Evolutionary conservation across 1,140 invertebrate species (phyloP).

Genomic region (Dendrolimus punctatus): DNA sequence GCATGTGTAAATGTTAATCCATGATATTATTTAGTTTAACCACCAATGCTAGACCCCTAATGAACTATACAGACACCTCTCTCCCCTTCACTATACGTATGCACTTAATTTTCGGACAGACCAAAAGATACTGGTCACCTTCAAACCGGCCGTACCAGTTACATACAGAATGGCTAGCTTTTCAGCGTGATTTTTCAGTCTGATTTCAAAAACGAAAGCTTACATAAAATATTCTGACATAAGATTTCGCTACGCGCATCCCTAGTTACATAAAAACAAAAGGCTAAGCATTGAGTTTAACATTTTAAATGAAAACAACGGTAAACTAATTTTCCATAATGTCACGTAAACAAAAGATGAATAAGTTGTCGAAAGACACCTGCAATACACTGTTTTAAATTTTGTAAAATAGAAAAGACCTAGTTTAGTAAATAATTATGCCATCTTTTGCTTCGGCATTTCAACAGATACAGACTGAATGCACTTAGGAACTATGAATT

Average conservation of each 20-base stretch:
- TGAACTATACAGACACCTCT: slow-evolving; percentile 14
- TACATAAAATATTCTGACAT: slow-evolving; percentile 14
- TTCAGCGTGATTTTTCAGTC: slow-evolving; percentile 26
- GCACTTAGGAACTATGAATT: too few relatives aligned
- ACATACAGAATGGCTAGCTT: slow-evolving; percentile 20
- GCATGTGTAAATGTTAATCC: slow-evolving; percentile 51
- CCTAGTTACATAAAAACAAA: slow-evolving; percentile 17
- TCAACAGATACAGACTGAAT: too few relatives aligned
- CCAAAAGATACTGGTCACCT: slow-evolving; percentile 8
- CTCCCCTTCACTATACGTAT: slow-evolving; percentile 5
- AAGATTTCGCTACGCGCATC: slow-evolving; percentile 7
- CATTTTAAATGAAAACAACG: background rate
- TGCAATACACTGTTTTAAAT: too few relatives aligned
- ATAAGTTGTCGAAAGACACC: background rate
- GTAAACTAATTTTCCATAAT: slow-evolving; percentile 2
- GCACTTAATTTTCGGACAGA: slow-evolving; percentile 2
- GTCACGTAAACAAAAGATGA: background rate
- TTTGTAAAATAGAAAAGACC: too few relatives aligned
- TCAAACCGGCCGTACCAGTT: slow-evolving; percentile 12
- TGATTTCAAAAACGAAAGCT: slow-evolving; percentile 25
- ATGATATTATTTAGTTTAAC: slow-evolving; percentile 38
- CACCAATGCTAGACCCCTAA: slow-evolving; percentile 27
- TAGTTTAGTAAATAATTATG: too few relatives aligned
- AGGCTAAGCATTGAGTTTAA: slow-evolving; percentile 6
- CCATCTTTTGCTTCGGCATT: too few relatives aligned